Evolutionary conservation across 2,888 invertebrate species (phyloP), one percentile per base, ranked within the genome.

Genomic region (Onthophagus sagittarius): DNA sequence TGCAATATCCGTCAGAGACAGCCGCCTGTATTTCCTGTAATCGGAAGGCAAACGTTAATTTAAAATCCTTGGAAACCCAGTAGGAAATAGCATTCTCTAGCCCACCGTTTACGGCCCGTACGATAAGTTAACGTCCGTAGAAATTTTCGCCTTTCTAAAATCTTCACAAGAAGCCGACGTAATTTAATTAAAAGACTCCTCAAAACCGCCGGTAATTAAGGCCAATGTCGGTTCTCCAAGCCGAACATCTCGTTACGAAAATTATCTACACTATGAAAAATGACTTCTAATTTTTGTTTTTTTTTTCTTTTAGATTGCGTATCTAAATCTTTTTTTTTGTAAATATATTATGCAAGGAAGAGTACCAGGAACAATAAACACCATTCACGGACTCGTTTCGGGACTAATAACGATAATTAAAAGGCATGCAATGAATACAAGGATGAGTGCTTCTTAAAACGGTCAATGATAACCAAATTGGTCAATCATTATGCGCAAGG

Each of bases 11-110:
- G 67, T 23, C 67, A n/a, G 23, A 23, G 67, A 67, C 67, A 67
- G 67, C 13, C 67, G 23, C 67, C 67, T 67, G 67, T 67, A 67
- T 67, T 67, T 67, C 67, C 67, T 67, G 67, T n/a, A 67, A 67
- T 67, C 67, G 67, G 67, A 67, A 67, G 32, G 32, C 64, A 23
- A 64, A 14, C 67, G 32, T 23, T 31, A 67, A 67, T 67, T 67
- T 53, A 53, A 53, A 53, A 53, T 53, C 39, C 39, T 53, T 53
- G 39, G 39, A 7, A 11, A 67, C 67, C 67, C 31, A 23, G 23
- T 15, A 67, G 67, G 67, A 67, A 67, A 67, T 67, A 67, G 31
- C 67, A 23, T 32, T 32, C 39, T 53, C 39, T 53, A 53, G 39
- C 39, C 39, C 39, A 11, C 39, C 39, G 39, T 53, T 53, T 53